Conservation (phyloP, 2,113 vertebrate species). For the Pseudopipra pipra region DNA sequence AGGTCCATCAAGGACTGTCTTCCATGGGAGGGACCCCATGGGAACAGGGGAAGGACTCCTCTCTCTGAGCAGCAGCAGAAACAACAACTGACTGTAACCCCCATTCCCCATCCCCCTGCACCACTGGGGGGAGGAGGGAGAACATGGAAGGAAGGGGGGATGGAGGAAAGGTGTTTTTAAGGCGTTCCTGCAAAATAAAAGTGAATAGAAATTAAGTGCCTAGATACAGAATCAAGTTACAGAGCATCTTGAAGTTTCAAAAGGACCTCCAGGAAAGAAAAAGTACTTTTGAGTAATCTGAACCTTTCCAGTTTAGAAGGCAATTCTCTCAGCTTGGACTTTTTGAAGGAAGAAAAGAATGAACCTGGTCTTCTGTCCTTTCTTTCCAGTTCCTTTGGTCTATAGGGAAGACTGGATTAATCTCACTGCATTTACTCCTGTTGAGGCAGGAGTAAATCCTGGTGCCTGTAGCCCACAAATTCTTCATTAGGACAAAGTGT, state of each 20-base stretch:
- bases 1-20: too few species aligned
- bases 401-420: not conserved
- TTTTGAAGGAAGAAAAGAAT: not conserved
- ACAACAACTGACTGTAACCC: too few species aligned
- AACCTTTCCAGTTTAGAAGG: not conserved
- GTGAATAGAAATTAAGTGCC: not conserved
- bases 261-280: not conserved
- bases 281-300: not conserved
- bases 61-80: too few species aligned
- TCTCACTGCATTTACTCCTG: not conserved
- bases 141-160: too few species aligned
- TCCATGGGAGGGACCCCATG: too few species aligned
- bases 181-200: not conserved
- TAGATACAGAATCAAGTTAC: not conserved
- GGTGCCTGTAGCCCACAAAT: not conserved
- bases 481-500: not conserved
- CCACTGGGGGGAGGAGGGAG: too few species aligned
- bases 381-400: not conserved
- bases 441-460: not conserved
- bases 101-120: too few species aligned
- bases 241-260: not conserved
- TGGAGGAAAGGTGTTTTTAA: too few species aligned
- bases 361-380: not conserved
- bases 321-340: not conserved
- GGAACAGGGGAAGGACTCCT: too few species aligned